A percentile compares a stretch with the other conserved stretches of the same genome.
Evolutionary conservation across 1,140 invertebrate genomes (phyloP).

Genomic region (Hermetia illucens): DNA sequence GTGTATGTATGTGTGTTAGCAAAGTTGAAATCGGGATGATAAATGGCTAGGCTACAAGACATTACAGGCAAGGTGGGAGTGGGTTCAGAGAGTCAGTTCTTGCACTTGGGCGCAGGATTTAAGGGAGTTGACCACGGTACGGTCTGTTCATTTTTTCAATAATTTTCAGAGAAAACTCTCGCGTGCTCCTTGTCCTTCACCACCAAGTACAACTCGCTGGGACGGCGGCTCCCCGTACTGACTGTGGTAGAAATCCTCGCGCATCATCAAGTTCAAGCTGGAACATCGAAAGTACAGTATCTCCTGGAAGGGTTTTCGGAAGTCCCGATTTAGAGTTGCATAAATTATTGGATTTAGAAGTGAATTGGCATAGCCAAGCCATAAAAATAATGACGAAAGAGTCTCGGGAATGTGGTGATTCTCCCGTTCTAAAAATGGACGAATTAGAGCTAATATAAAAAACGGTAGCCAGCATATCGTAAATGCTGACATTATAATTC

Average conservation of each 20-base stretch:
- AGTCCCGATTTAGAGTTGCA: conserved; percentile 81
- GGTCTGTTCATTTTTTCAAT: too few relatives aligned
- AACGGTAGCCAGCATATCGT: conserved; percentile 95
- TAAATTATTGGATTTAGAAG: conserved; percentile 89
- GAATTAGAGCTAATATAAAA: conserved; percentile 79
- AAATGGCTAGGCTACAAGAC: too few relatives aligned
- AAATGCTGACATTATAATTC: conserved; percentile 96
- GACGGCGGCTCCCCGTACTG: conserved; percentile 67
- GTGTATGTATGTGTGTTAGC: too few relatives aligned
- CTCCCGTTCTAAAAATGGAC: conserved; percentile 54
- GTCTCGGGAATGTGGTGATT: conserved; percentile 54
- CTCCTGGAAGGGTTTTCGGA: conserved; percentile 82
- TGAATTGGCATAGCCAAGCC: conserved; percentile 89
- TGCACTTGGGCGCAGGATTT: too few relatives aligned
- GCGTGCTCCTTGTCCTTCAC: conserved; percentile 25
- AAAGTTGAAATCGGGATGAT: too few relatives aligned
- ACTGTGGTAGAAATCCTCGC: conserved; percentile 83
- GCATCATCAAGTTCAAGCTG: conserved; percentile 78
- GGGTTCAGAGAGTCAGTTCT: too few relatives aligned
- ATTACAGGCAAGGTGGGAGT: too few relatives aligned
- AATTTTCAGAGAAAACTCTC: conserved; percentile 29
- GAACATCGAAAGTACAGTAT: conserved; percentile 79
- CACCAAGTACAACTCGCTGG: conserved; percentile 28
- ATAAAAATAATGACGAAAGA: conserved; percentile 60
- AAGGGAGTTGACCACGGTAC: too few relatives aligned